Conservation (phyloP, 2,888 invertebrate species). For the Eudasyphora cyanicolor region DNA sequence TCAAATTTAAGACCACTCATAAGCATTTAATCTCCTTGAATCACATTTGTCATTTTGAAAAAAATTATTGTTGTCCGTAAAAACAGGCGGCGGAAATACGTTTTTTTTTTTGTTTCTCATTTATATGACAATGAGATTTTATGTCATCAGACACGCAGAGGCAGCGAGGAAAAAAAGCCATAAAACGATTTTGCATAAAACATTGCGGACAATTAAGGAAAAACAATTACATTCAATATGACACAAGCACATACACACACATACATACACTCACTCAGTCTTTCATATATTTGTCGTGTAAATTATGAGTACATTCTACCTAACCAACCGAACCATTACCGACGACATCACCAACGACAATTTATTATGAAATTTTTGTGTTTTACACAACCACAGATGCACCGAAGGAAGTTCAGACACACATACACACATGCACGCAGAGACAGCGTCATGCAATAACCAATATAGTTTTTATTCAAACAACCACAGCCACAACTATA, state of each 20-base stretch:
- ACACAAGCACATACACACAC: background rate
- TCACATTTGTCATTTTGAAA: constrained; percentile 57
- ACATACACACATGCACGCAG: background rate
- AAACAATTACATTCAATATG: constrained; percentile 45
- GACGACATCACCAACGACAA: constrained; percentile 15
- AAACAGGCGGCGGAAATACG: background rate
- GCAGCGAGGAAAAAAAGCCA: constrained; percentile 16
- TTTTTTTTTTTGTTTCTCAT: background rate
- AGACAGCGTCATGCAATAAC: background rate
- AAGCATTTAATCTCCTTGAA: constrained; percentile 50
- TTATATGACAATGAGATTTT: too few relatives aligned
- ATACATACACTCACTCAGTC: too few relatives aligned
- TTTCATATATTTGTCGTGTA: background rate
- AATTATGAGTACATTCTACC: background rate
- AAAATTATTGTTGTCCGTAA: background rate
- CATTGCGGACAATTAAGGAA: constrained; percentile 51
- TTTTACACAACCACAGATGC: constrained; percentile 13
- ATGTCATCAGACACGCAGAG: background rate
- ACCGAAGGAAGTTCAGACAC: background rate
- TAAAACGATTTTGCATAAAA: constrained; percentile 54
- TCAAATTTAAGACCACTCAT: background rate
- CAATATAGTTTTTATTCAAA: background rate
- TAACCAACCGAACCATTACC: background rate
- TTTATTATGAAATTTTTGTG: constrained; percentile 34
- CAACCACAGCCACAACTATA: background rate